phyloP scores from a whole-genome alignment of 2,797 vertebrate genomes.

The Onychomys torridus region DNA sequence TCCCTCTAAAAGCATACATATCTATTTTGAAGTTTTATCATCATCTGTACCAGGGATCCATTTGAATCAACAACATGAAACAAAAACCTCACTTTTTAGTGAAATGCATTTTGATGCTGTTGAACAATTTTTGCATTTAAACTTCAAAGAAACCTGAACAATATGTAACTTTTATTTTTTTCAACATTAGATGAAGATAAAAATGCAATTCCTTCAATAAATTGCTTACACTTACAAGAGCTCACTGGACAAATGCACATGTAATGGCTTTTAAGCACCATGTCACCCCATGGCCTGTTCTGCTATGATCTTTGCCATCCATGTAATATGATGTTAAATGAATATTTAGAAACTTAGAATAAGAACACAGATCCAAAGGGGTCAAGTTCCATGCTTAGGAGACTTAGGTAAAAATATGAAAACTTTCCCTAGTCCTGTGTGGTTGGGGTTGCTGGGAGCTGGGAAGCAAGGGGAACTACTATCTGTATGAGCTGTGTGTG shows the following conservation, averaged over 20 bases:
- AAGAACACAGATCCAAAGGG: background rate
- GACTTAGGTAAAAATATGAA: background rate
- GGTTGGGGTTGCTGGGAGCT: background rate
- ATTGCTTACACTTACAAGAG: background rate
- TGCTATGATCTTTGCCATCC: background rate
- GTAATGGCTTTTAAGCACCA: background rate
- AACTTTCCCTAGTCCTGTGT: background rate
- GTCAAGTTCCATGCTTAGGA: background rate
- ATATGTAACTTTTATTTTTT: constrained; percentile 8
- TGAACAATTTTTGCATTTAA: constrained; percentile 31
- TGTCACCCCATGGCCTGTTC: background rate
- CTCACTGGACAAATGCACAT: background rate
- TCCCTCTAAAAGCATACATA: background rate
- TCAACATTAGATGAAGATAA: background rate
- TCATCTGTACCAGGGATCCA: constrained; percentile 19
- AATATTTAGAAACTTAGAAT: background rate
- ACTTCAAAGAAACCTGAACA: constrained; percentile 10
- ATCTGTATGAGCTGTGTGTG: background rate
- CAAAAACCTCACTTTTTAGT: background rate
- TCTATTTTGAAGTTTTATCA: constrained; percentile 49
- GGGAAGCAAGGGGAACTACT: background rate
- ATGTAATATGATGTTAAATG: background rate
- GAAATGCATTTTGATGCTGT: constrained; percentile 15
- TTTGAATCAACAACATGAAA: constrained; percentile 40
- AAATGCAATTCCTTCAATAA: background rate